These are phyloP conservation scores for Drosophila pseudotalamancana DNA, from an alignment of 2,888 invertebrate species.

Conservation along the genomic window DNA sequence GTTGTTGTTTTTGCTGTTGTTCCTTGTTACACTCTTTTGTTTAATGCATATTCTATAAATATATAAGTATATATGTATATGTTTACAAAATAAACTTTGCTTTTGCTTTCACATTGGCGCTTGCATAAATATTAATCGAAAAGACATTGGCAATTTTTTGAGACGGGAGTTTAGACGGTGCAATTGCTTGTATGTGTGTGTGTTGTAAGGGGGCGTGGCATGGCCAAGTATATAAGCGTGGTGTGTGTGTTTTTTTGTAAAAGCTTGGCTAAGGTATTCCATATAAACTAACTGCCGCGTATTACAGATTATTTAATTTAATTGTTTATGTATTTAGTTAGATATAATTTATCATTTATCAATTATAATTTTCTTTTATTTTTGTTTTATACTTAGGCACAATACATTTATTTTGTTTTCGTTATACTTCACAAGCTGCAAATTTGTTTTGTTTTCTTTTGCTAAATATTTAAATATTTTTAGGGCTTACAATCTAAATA, in stretches of 20 bases:
- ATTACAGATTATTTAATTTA: slow-evolving; percentile 19
- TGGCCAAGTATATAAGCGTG: slow-evolving; percentile 21
- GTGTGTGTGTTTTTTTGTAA: slow-evolving; percentile 8
- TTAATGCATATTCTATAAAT: slow-evolving; percentile 47
- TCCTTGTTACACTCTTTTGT: slow-evolving; percentile 18
- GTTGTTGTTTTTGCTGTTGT: slow-evolving; percentile 24
- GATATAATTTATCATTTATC: too few species aligned
- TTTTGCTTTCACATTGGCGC: slow-evolving; percentile 73
- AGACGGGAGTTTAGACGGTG: slow-evolving; percentile 73
- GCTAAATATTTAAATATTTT: slow-evolving; percentile 46
- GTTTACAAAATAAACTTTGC: slow-evolving; percentile 73
- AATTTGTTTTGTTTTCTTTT: slow-evolving; percentile 34
- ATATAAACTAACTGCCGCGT: slow-evolving; percentile 42
- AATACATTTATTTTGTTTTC: slow-evolving; percentile 72
- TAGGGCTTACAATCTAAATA: slow-evolving; percentile 54
- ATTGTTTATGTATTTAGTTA: slow-evolving; percentile 39
- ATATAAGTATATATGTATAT: slow-evolving; percentile 50
- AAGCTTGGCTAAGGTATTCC: slow-evolving; percentile 66
- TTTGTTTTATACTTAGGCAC: slow-evolving; percentile 71
- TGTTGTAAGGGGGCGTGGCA: slow-evolving; percentile 23
- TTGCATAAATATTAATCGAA: slow-evolving; percentile 72
- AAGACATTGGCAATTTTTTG: slow-evolving; percentile 62
- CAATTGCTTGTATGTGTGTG: slow-evolving; percentile 46
- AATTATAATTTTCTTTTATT: slow-evolving; percentile 9
- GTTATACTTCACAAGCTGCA: slow-evolving; percentile 36